Conservation (phyloP, 2,797 vertebrate species). For the Harpagifer antarcticus region DNA sequence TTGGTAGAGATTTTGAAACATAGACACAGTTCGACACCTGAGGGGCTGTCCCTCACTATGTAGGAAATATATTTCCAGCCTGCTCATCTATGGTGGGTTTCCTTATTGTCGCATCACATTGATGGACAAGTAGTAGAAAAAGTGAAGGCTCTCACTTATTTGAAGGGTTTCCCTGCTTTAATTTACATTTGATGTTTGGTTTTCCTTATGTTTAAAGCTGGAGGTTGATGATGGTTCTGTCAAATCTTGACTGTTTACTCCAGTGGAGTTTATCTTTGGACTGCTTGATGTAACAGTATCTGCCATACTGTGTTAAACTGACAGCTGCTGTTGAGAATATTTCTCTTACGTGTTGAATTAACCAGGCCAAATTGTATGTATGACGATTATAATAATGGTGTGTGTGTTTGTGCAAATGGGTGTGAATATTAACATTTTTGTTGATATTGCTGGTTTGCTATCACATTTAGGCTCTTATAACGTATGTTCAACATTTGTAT, state of each 20-base stretch:
- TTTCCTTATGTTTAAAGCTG: conserved; percentile 64
- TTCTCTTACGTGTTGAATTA: conserved; percentile 73
- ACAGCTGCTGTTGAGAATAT: conserved; percentile 81
- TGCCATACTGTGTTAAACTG: conserved; percentile 67
- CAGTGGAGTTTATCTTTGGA: conserved; percentile 83
- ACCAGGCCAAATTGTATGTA: conserved; percentile 58
- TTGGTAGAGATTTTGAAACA: conserved; percentile 80
- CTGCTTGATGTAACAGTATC: conserved; percentile 68
- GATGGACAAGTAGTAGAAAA: conserved; percentile 64
- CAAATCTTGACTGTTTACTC: conserved; percentile 76
- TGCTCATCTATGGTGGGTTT: conserved; percentile 33
- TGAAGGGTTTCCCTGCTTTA: conserved; percentile 53
- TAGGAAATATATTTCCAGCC: conserved; percentile 82
- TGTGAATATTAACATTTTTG: conserved; percentile 33
- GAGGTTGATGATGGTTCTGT: conserved; percentile 65
- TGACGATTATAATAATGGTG: conserved; percentile 7
- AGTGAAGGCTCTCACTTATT: conserved; percentile 51
- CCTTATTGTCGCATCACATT: conserved; percentile 25
- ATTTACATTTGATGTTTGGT: conserved; percentile 41
- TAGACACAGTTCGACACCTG: conserved; percentile 59
- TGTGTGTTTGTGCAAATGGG: conserved; percentile 16
- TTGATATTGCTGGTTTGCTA: conserved; percentile 47
- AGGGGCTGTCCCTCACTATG: conserved; percentile 73
- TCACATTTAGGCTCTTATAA: conserved; percentile 64
- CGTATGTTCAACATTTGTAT: conserved; percentile 55